A percentile compares a stretch with the other conserved stretches of the same genome.
Evolutionary conservation across 2,113 vertebrate species (phyloP).

Genomic region (Bufo gargarizans): DNA sequence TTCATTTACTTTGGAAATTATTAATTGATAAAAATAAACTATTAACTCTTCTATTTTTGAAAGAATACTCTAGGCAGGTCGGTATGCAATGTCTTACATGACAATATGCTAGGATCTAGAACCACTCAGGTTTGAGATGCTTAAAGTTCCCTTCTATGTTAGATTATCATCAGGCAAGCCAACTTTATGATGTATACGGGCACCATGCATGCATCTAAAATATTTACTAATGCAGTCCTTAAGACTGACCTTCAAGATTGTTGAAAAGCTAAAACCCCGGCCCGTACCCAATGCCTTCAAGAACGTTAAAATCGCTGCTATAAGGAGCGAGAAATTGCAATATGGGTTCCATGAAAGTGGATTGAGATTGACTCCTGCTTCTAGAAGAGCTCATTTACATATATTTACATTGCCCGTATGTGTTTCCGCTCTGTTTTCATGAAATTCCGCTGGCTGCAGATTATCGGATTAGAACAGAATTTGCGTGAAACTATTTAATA

Average conservation of each 20-base stretch:
- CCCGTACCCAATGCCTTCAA: background rate
- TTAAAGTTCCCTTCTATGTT: too few species aligned
- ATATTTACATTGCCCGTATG: conserved; percentile 8
- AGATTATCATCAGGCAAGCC: too few species aligned
- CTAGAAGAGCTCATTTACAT: conserved; percentile 21
- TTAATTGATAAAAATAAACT: too few species aligned
- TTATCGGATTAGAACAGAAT: conserved; percentile 26
- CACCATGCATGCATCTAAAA: background rate
- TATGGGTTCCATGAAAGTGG: background rate
- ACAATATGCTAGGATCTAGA: too few species aligned
- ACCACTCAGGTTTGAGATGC: too few species aligned
- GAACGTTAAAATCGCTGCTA: background rate
- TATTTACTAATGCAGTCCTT: background rate
- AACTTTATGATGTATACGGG: too few species aligned
- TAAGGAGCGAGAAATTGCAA: conserved; percentile 15
- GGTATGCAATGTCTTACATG: too few species aligned
- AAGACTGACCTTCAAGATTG: background rate
- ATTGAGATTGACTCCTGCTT: conserved; percentile 30
- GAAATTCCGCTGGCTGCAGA: conserved; percentile 5
- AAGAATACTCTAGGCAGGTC: too few species aligned
- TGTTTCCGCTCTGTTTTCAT: background rate
- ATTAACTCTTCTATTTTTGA: too few species aligned
- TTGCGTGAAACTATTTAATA: conserved; percentile 6
- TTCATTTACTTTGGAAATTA: too few species aligned
- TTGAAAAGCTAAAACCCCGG: background rate